A percentile compares a stretch with the other conserved stretches of the same genome.
phyloP scores from a whole-genome alignment of 2,888 invertebrate genomes.

The Rhimphoctona megacephalus region DNA sequence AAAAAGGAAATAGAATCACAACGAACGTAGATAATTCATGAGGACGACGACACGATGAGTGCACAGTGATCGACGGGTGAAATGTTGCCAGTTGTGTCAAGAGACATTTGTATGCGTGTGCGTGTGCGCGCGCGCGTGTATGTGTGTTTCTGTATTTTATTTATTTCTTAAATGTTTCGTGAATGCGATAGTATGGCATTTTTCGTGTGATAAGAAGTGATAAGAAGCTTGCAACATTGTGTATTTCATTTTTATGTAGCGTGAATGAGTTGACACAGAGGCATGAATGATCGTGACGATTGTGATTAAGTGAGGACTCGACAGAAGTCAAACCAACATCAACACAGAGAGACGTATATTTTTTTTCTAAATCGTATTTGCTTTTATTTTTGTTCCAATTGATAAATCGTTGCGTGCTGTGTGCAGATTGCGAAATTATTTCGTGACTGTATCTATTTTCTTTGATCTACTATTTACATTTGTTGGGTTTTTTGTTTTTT shows the following conservation, averaged over 20 bases:
- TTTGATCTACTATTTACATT: slow-evolving; percentile 2
- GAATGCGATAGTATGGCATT: background rate
- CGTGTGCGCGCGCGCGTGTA: slow-evolving; percentile 23
- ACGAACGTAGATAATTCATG: slow-evolving; percentile 67
- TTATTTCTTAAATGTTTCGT: background rate
- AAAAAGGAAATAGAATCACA: slow-evolving; percentile 62
- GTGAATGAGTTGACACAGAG: slow-evolving; percentile 61
- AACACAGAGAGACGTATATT: slow-evolving; percentile 72
- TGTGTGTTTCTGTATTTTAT: slow-evolving; percentile 39
- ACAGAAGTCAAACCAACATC: slow-evolving; percentile 80
- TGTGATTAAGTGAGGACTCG: slow-evolving; percentile 51
- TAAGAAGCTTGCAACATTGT: slow-evolving; percentile 30
- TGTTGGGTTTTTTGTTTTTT: slow-evolving; percentile 8
- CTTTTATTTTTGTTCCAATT: slow-evolving; percentile 55
- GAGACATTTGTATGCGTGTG: slow-evolving; percentile 22
- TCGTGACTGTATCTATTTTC: background rate
- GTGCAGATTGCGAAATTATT: slow-evolving; percentile 41
- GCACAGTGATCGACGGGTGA: slow-evolving; percentile 65
- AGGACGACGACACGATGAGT: slow-evolving; percentile 68
- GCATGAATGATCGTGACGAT: slow-evolving; percentile 58
- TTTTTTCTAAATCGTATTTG: slow-evolving; percentile 32
- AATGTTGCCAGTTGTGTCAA: slow-evolving; percentile 22
- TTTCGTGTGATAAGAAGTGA: slow-evolving; percentile 40
- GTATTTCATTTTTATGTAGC: slow-evolving; percentile 51
- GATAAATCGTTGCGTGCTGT: slow-evolving; percentile 59